These are phyloP conservation scores for Edolisoma coerulescens DNA, from an alignment of 2,113 vertebrate species.

Conservation along the genomic window DNA sequence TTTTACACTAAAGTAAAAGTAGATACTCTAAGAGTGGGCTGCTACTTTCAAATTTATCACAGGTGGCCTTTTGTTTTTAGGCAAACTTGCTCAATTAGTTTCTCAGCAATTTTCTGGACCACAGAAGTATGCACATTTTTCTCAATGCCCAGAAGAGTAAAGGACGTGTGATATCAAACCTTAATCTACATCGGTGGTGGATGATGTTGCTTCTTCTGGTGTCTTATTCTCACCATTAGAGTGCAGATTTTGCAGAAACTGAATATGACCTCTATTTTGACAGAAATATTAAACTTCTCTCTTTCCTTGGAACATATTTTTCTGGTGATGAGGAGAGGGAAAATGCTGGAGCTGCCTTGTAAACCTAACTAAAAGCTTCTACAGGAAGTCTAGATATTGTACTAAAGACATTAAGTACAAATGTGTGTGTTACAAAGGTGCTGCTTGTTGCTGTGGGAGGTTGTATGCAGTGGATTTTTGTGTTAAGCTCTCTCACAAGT, in stretches of 20 bases:
- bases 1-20: not conserved
- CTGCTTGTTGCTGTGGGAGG: not conserved
- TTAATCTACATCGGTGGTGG: not conserved
- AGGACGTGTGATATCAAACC: not conserved
- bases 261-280: not conserved
- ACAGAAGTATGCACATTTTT: not conserved
- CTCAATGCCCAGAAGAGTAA: not conserved
- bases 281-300: not conserved
- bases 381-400: not conserved
- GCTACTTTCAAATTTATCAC: not conserved
- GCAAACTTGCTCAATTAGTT: constrained; percentile 6
- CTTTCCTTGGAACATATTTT: not conserved
- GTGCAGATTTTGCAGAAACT: not conserved
- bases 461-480: not conserved
- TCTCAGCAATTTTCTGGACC: not conserved
- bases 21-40: not conserved
- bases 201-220: not conserved
- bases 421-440: not conserved
- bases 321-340: not conserved
- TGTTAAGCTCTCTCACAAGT: not conserved
- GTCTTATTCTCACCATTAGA: not conserved
- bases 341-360: not conserved
- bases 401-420: not conserved
- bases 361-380: not conserved
- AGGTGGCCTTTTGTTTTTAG: not conserved